A percentile compares a stretch with the other conserved stretches of the same genome.
phyloP scores from a whole-genome alignment of 2,888 invertebrate species.

The Stenotaenia linearis region DNA sequence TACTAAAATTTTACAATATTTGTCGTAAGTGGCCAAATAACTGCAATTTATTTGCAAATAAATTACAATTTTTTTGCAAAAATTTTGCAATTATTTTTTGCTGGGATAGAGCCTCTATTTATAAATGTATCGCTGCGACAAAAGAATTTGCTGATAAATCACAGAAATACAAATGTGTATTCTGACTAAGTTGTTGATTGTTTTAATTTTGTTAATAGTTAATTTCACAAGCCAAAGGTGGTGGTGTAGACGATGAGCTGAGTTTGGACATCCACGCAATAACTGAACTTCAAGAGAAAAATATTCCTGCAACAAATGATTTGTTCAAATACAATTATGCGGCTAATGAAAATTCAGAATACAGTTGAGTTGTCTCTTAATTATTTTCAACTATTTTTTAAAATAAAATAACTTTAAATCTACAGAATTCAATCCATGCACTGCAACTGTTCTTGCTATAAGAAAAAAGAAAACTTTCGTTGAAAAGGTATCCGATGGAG shows the following conservation, averaged over 20 bases:
- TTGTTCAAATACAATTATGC: slow-evolving; percentile 84
- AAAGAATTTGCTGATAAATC: too few species aligned
- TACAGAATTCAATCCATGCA: slow-evolving; percentile 63
- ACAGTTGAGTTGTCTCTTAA: slow-evolving; percentile 55
- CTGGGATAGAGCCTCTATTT: too few species aligned
- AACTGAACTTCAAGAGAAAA: slow-evolving; percentile 73
- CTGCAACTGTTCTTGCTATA: slow-evolving; percentile 73
- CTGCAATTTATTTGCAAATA: too few species aligned
- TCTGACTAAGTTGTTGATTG: background rate
- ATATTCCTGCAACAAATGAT: slow-evolving; percentile 80
- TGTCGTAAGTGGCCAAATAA: too few species aligned
- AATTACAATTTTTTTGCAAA: too few species aligned
- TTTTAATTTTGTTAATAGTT: slow-evolving; percentile 51
- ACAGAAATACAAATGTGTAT: too few species aligned
- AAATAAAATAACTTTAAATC: background rate
- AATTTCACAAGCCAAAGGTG: slow-evolving; percentile 78
- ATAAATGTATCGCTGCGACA: too few species aligned
- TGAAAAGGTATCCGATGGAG: slow-evolving; percentile 68
- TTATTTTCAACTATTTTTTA: background rate
- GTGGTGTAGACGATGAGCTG: slow-evolving; percentile 72
- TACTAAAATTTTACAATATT: too few species aligned
- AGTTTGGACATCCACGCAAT: slow-evolving; percentile 93
- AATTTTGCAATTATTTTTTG: too few species aligned
- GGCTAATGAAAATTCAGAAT: slow-evolving; percentile 62
- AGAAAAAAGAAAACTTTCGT: slow-evolving; percentile 78